Evolutionary conservation across 2,888 invertebrate species (phyloP), one percentile per base, ranked within the genome.

Genomic region (Ochlodes sylvanus): DNA sequence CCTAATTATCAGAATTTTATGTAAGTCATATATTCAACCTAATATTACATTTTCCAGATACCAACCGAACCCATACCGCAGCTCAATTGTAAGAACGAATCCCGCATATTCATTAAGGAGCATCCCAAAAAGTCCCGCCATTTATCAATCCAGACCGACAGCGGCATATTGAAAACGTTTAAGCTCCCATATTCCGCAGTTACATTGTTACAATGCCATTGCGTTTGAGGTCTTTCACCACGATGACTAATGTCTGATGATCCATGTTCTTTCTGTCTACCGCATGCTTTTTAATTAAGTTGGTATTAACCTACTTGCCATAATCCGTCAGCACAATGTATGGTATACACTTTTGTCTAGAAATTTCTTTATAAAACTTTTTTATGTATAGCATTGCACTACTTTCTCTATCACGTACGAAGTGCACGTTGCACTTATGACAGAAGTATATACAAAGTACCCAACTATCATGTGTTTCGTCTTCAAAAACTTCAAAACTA

Each of bases 101-200:
- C 50, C 19, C 50, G 50, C 19, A 50, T 50, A 47, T 47, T 19
- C 17, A 47, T 47, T 47, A 47, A 47, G 0, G 17, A 17, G 17
- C 47, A 47, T 47, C 10, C 47, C 19, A 50, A 50, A 47, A 47
- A 50, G 19, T 50, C 10, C 50, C 19, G 50, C 41, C 58, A 65
- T 65, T 65, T 58, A 60, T 66, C 60, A 60, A 66, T 66, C 60
- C 60, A 66, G 52, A 50, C 60, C 41, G 60, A 41, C 52, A 60
- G 66, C 63, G 71, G 70, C 65, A 73, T 69, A 74, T 75, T 76
- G 74, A 76, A 60, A 75, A 69, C 71, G 66, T 70, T 69, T 68
- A 41, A 67, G 69, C 66, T 50, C 19, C 50, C 50, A 19, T 70
- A 61, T 70, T 68, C 54, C 67, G 44, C 44, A 47, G 19, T 12